Evolutionary conservation across 2,113 vertebrate species (phyloP).

Genomic region (Pygoscelis adeliae): DNA sequence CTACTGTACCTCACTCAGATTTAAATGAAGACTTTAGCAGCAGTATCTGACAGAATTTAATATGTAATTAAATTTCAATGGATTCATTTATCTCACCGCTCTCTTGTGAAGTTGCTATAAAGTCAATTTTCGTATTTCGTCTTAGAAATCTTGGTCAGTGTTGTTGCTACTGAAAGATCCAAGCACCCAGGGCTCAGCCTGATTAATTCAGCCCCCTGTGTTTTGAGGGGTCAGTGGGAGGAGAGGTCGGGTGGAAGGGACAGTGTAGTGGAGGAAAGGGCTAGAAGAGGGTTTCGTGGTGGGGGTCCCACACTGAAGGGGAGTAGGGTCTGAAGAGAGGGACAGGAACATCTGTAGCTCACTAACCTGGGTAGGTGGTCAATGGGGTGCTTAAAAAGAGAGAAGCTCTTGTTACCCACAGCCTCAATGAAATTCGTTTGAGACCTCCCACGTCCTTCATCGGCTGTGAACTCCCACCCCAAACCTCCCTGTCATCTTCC

Average conservation of each 20-base stretch:
- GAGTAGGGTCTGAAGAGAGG: background rate
- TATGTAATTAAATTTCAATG: background rate
- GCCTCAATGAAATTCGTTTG: background rate
- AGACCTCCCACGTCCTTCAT: background rate
- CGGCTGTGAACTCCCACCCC: background rate
- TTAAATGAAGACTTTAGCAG: background rate
- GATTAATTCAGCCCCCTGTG: background rate
- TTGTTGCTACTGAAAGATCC: background rate
- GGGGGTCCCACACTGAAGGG: background rate
- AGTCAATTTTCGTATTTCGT: background rate
- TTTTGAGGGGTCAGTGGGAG: background rate
- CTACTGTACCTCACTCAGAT: background rate
- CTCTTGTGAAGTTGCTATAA: background rate
- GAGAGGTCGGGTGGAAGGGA: accelerated
- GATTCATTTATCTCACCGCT: background rate
- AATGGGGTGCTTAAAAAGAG: background rate
- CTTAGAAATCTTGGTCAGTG: background rate
- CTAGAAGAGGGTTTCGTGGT: background rate
- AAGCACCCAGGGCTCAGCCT: background rate
- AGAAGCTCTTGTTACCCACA: background rate
- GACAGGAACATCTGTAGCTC: background rate
- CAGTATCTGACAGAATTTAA: background rate
- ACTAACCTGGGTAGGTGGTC: background rate
- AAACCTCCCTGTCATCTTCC: background rate
- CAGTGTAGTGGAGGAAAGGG: background rate